These are phyloP conservation scores for Erebia epiphron DNA, from an alignment of 2,888 invertebrate species.

Conservation along the genomic window DNA sequence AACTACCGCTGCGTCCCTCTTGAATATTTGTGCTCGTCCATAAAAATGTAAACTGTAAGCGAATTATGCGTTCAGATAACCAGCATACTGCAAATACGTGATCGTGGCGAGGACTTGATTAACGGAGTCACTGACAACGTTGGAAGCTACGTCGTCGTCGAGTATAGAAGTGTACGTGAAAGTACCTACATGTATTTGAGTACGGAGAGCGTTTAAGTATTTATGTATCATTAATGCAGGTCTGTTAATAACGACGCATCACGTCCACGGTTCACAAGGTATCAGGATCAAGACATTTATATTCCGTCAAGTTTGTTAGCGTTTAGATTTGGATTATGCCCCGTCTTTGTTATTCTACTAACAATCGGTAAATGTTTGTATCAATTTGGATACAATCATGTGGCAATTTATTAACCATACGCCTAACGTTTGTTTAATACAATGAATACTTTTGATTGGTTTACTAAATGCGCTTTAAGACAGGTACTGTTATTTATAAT, in stretches of 20 bases:
- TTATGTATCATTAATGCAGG: conserved; percentile 78
- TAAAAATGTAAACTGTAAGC: conserved; percentile 63
- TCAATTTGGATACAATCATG: conserved; percentile 73
- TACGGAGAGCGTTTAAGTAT: conserved; percentile 53
- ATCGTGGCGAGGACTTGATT: conserved; percentile 46
- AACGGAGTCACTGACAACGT: conserved; percentile 40
- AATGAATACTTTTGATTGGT: background rate
- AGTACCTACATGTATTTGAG: conserved; percentile 20
- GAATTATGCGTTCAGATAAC: conserved; percentile 62
- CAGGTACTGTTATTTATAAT: background rate
- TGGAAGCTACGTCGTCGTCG: conserved; percentile 36
- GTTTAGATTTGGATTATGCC: conserved; percentile 82
- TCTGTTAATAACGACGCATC: conserved; percentile 77
- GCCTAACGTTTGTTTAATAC: conserved; percentile 41
- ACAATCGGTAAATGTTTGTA: conserved; percentile 65
- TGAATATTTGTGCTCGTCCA: conserved; percentile 58
- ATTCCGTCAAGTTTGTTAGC: conserved; percentile 73
- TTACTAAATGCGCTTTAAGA: background rate
- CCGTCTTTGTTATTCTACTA: conserved; percentile 75
- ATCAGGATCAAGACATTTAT: conserved; percentile 72
- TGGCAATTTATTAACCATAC: conserved; percentile 56
- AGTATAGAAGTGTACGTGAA: conserved; percentile 6
- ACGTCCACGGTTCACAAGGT: conserved; percentile 81
- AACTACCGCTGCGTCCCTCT: conserved; percentile 61
- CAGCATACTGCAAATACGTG: conserved; percentile 58